Base-by-base conservation (phyloP, 2,797 vertebrate species). In the Remorina albescens region DNA sequence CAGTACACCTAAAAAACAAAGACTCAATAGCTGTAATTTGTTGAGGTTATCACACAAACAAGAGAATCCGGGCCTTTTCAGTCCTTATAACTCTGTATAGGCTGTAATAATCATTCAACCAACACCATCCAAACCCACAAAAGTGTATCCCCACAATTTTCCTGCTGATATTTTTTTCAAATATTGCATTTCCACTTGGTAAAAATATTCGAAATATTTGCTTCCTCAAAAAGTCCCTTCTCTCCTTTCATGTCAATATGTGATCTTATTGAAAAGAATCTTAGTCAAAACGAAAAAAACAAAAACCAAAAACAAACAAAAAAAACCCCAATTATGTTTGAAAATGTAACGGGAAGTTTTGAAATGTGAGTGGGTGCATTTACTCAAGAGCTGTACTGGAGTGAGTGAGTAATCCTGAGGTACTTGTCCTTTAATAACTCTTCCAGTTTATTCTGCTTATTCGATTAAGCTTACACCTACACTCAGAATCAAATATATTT, bases 141-240 rank as follows among this genome's bases (percentile, higher is more conserved):
- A 34, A 41, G 50, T 21, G 41, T 61, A 36, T 34, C 42, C 44
- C 36, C 62, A 51, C 16, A 21, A 25, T 39, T 71, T 50, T 26
- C 32, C 34, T 56, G 28, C 55, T 47, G 39, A n/a, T 58, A 50
- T 57, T 23, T 44, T 50, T 50, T 4, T 61, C n/a, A 49, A 61
- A 71, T 32, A 49, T 21, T 32, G 12, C 23, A 50, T 50, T 50
- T 50, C 47, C 21, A 50, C 21, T 25, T 21, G 13, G 23, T 50
- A 23, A 50, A 28, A 26, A 62, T 32, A 49, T 42, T 8, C 19
- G 26, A 18, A 10, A 30, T 30, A 3, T 18, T 23, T 2, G 12
- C 28, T 54, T 9, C 25, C 16, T 30, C 15, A 10, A 53, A 28
- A 47, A 9, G 36, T 5, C 18, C 8, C 9, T 28, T 6, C 13